Conservation (phyloP, 2,888 invertebrate genomes). For the Incurvaria masculella region DNA sequence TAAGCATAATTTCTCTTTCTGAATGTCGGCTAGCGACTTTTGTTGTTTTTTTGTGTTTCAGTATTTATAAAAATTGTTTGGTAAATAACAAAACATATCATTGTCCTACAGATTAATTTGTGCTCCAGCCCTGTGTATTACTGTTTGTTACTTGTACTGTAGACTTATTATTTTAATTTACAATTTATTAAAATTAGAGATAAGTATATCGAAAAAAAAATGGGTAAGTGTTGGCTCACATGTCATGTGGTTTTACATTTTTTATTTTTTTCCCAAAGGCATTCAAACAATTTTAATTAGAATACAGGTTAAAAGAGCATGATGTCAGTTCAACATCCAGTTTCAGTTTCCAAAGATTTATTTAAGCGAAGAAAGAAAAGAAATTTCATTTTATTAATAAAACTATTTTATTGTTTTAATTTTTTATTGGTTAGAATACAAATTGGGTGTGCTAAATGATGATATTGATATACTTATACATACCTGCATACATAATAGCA, state of each 20-base stretch:
- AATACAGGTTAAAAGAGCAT: neutral
- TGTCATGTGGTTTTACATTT: slow-evolving; percentile 16
- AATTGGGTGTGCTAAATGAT: neutral
- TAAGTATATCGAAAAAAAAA: slow-evolving; percentile 41
- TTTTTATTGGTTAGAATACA: neutral
- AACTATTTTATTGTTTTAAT: neutral
- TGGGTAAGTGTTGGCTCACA: slow-evolving; percentile 19
- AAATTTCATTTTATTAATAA: neutral
- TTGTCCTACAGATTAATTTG: slow-evolving; percentile 40
- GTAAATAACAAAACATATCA: slow-evolving; percentile 53
- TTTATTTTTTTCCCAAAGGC: neutral
- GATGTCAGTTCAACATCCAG: slow-evolving; percentile 16
- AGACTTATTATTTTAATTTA: slow-evolving; percentile 42
- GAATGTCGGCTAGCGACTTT: slow-evolving; percentile 33
- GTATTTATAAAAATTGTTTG: slow-evolving; percentile 46
- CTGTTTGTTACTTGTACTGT: slow-evolving; percentile 30
- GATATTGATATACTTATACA: neutral
- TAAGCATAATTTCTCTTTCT: slow-evolving; percentile 50
- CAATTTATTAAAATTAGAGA: slow-evolving; percentile 41
- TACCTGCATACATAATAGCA: neutral
- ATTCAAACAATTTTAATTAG: neutral
- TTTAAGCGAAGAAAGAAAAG: slow-evolving; percentile 4
- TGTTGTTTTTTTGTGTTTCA: slow-evolving; percentile 27
- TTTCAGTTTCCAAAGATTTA: slow-evolving; percentile 18
- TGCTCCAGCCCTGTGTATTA: slow-evolving; percentile 14